Evolutionary conservation across 2,797 vertebrate species (phyloP), one percentile per base, ranked within the genome.

Genomic region (Cuniculus paca): DNA sequence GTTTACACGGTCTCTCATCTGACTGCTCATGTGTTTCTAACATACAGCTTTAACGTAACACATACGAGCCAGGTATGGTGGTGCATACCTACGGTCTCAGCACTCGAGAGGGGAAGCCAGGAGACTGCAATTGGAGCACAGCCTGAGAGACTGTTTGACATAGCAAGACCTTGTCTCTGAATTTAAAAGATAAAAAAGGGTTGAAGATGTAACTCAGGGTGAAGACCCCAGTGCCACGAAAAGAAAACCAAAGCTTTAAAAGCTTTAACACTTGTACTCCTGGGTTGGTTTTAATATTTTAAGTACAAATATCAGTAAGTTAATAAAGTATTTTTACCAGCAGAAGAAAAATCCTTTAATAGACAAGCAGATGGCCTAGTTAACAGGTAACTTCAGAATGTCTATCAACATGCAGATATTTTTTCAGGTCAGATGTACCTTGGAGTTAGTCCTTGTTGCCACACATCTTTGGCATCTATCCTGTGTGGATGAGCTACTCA

Each of bases 271-370:
- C 34, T 88, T 85, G 13, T 65, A 90, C 22, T 81, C 16, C 14
- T 50, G 19, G 34, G 39, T 88, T 94, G 61, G 3, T 39, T 90
- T 95, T 92, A 88, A 48, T 31, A 68, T 80, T 81, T 90, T 90
- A 95, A 91, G 10, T 83, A 36, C 8, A 88, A 91, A 86, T 4
- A 50, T 6, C 13, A 52, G 81, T n/a, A 84, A 95, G 77, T 91
- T 42, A 86, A 92, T 61, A 87, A 34, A 58, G 22, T 42, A 83
- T 89, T 86, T 86, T 79, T 72, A 77, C 17, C 2, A 94, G 63
- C 24, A 72, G 68, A 88, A 34, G 26, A 60, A 88, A 16, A 94
- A 70, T 36, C 12, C 65, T 82, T 56, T 31, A 86, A 58, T 10
- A 88, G 31, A n/a, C 34, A 81, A 87, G 42, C 42, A 20, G 0